phyloP scores from a whole-genome alignment of 2,113 vertebrate genomes.

The Passer domesticus region DNA sequence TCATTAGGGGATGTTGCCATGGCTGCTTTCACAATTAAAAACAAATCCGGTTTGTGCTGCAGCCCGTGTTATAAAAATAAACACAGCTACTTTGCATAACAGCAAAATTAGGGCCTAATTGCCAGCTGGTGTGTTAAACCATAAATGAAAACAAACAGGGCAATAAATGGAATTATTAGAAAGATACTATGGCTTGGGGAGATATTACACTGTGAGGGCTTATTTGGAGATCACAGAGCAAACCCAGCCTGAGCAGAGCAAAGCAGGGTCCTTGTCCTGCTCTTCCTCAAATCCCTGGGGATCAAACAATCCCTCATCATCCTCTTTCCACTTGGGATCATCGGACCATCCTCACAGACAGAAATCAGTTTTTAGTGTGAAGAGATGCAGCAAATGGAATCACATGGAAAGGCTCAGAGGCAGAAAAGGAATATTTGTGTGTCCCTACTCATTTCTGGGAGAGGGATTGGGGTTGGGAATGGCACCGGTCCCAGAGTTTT shows the following conservation, averaged over 20 bases:
- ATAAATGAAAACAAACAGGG: slow-evolving; percentile 55
- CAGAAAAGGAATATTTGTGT: background rate
- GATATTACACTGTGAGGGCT: background rate
- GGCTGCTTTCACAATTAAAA: slow-evolving; percentile 44
- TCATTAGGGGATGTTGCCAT: background rate
- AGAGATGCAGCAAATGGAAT: background rate
- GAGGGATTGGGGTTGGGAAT: background rate
- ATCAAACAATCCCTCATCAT: background rate
- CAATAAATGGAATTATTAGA: slow-evolving; percentile 53
- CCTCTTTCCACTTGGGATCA: background rate
- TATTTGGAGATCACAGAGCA: background rate
- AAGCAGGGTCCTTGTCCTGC: background rate
- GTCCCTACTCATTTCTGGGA: background rate
- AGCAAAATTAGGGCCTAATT: slow-evolving; percentile 53
- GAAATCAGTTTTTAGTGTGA: background rate
- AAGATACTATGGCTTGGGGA: slow-evolving; percentile 41
- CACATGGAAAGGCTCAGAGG: background rate
- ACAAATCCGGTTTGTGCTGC: slow-evolving; percentile 22
- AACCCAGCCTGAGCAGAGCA: background rate
- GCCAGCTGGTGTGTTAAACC: slow-evolving; percentile 50
- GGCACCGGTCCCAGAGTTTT: background rate
- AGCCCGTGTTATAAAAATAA: slow-evolving; percentile 46
- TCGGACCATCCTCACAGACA: background rate
- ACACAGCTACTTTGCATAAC: slow-evolving; percentile 58
- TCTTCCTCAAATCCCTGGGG: background rate